Base-by-base conservation (phyloP, 2,113 vertebrate genomes). In the Malaclemys terrapin region DNA sequence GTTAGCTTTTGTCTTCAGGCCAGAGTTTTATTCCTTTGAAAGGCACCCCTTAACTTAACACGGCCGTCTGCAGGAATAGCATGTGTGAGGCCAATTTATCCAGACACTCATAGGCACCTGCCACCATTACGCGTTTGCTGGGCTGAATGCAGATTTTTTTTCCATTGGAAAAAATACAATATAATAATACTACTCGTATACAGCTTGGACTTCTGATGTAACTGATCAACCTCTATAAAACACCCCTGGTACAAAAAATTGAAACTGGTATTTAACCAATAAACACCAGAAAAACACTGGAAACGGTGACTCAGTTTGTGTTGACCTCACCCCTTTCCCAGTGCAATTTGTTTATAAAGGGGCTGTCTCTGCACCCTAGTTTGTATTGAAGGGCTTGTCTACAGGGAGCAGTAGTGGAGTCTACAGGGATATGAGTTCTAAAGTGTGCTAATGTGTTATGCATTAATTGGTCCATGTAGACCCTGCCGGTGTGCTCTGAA, bases 21-120 rank as follows among this genome's bases (percentile, higher is more conserved):
- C 83, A 88, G 81, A 84, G 5, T 35, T 22, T 2, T 14, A 52
- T 72, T 10, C 24, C 90, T 80, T 24, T 22, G 29, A 93, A 57
- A 12, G 86, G n/a, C 17, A 47, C 9, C 76, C 80, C 59, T 88
- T 82, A 22, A 82, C 72, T 82, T 91, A 62, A 62, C 0, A 0
- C 59, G 27, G 75, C 24, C 31, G 35, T 3, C 62, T 65, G 24
- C 42, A 88, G 85, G 8, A 65, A 52, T 0, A 90, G 52, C 22
- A 6, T 1, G 24, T 8, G 53, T 54, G 16, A 0, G 0, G 35
- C 12, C 27, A 16, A 29, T 0, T 52, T 9, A 1, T 4, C 56
- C 2, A 47, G 89, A 54, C 62, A 47, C 54, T 52, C 89, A 45
- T 14, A 16, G 11, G 31, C 59, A 82, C n/a, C 13, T 12, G 25